Evolutionary conservation across 92 coral and sea anemone species (phyloP), one percentile per base, ranked within the genome.

Genomic region (Zoanthus solanderi): DNA sequence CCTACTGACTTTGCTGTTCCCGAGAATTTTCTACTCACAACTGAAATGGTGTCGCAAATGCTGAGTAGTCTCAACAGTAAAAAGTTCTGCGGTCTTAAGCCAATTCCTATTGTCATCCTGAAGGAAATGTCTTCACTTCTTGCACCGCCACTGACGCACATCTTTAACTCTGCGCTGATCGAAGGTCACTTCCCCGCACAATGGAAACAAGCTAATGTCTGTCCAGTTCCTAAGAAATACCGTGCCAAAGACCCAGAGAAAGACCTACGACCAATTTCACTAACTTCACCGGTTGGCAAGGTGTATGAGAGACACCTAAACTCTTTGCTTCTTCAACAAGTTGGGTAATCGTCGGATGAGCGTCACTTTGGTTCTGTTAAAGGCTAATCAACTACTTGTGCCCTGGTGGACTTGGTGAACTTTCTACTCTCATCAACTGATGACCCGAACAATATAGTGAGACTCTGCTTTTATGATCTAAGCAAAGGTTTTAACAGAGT

Each of bases 401-500:
- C 18, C 86, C 89, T 84, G 88, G 67, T 72, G 34, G 88, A 84
- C 50, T 37, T 84, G 1, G 72, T 84, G 83, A 84, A 84, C 80
- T 84, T 84, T 71, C 71, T 85, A 85, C 89, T 85, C 52, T 85
- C 89, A 85, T 85, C 89, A 74, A 85, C 71, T 85, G 83, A 85
- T 85, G 89, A 85, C 89, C 71, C 89, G 23, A 85, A 54, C 58
- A 72, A 85, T 85, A 34, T 74, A 85, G 83, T 85, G 83, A 85
- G 89, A 77, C 89, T 77, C 83, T 72, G 68, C 78, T 87, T 66
- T 73, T 87, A 76, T 57, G 85, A 78, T 78, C 78, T 61, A 67
- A 87, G 90, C 61, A 87, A 87, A 87, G 90, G 90, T 78, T 87
- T 87, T 87, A 84, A 87, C 69, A 76, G 90, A 77, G 90, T 87